Percentiles rank a stretch among this genome's conserved stretches.
phyloP scores from a whole-genome alignment of 92 coral and sea anemone genomes.

The Heteractis magnifica region DNA sequence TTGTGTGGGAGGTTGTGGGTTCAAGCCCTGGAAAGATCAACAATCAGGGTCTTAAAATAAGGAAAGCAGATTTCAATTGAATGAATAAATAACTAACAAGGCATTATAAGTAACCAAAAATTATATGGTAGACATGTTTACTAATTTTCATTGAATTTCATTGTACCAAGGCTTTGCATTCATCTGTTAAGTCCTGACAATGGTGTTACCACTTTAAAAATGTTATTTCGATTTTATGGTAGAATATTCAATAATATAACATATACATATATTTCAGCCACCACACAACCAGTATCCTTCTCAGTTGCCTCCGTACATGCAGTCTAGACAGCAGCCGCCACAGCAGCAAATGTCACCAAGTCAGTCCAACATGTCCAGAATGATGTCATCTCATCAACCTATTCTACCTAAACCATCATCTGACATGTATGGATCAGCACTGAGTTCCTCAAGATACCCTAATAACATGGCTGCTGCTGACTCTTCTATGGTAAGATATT shows the following conservation, averaged over 20 bases:
- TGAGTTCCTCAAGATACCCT: conserved; percentile 49
- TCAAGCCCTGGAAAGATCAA: no score
- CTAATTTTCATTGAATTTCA: no score
- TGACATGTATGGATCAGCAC: conserved; percentile 59
- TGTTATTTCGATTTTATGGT: no score
- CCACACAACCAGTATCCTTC: conserved; percentile 60
- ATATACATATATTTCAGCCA: neutral
- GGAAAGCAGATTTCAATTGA: no score
- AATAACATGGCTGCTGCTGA: conserved; percentile 48
- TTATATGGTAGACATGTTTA: no score
- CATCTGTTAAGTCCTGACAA: no score
- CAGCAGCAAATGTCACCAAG: conserved; percentile 58
- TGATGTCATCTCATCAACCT: conserved; percentile 79
- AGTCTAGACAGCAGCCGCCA: conserved; percentile 42
- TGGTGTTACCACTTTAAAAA: no score
- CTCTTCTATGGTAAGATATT: conserved; percentile 16
- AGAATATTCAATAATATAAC: neutral
- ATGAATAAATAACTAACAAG: no score
- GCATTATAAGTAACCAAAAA: no score
- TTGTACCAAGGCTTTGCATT: no score
- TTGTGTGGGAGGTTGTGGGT: no score
- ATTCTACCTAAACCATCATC: conserved; percentile 83
- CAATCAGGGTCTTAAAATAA: no score
- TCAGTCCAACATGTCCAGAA: conserved; percentile 59
- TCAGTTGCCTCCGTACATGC: conserved; percentile 50